phyloP scores from a whole-genome alignment of 2,797 vertebrate genomes.

The Podargus strigoides region DNA sequence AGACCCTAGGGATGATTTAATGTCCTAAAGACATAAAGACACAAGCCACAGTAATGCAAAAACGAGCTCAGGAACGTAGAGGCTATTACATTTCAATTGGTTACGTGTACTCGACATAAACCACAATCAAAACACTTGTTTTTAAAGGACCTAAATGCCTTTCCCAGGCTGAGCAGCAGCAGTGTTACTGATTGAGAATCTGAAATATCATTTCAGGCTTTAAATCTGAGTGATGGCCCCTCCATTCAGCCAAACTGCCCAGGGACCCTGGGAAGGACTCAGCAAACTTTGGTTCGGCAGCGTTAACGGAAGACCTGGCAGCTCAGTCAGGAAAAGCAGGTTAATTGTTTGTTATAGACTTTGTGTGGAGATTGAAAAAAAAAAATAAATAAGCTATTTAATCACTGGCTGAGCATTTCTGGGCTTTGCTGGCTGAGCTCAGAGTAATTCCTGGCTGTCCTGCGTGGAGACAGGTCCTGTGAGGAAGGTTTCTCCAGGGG shows the following conservation, averaged over 20 bases:
- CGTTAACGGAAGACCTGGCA: not conserved
- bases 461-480: not conserved
- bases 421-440: not conserved
- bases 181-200: not conserved
- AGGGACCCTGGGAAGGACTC: fast-evolving
- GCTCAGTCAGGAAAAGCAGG: not conserved
- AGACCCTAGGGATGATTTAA: constrained; percentile 22
- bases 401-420: not conserved
- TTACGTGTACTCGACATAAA: not conserved
- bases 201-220: not conserved
- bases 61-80: not conserved
- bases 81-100: not conserved
- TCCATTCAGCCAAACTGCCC: not conserved
- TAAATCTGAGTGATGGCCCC: not conserved
- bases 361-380: fast-evolving
- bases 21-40: constrained; percentile 9
- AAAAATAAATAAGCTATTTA: too few relatives aligned
- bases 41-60: not conserved
- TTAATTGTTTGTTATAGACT: not conserved
- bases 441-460: not conserved
- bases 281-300: fast-evolving
- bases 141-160: not conserved
- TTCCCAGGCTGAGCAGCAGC: not conserved
- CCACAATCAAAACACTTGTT: not conserved
- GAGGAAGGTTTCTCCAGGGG: not conserved